Percentiles rank a stretch among this genome's conserved stretches.
Conservation (phyloP, 2,113 vertebrate genomes). For the Phyllostomus hastatus region DNA sequence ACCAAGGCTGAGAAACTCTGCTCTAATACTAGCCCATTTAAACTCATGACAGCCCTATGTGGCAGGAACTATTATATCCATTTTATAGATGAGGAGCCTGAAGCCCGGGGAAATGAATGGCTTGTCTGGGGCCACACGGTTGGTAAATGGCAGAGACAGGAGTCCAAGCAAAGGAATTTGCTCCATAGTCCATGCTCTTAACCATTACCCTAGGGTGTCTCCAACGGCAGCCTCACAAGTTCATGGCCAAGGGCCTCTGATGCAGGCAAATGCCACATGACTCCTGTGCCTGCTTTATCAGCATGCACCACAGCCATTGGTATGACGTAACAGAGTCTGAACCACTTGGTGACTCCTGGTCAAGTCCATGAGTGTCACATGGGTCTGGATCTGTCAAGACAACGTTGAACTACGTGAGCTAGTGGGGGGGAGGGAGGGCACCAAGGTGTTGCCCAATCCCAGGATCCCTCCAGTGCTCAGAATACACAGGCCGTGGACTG, state of each 20-base stretch:
- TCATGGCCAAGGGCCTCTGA: not conserved
- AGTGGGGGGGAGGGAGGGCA: not conserved
- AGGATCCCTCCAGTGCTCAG: not conserved
- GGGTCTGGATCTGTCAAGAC: not conserved
- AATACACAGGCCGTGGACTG: not conserved
- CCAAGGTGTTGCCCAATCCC: not conserved
- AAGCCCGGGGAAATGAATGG: not conserved
- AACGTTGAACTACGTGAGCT: not conserved
- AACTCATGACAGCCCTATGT: not conserved
- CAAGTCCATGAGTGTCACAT: accelerated
- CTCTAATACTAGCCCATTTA: not conserved
- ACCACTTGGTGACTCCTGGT: not conserved
- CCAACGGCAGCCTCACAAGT: not conserved
- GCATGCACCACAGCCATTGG: not conserved
- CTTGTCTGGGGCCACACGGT: not conserved
- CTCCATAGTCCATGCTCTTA: not conserved
- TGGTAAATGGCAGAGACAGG: not conserved
- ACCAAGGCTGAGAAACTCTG: not conserved
- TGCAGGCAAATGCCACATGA: not conserved
- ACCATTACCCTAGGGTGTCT: not conserved
- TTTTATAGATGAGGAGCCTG: not conserved
- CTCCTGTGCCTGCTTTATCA: not conserved
- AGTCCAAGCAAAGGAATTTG: not conserved
- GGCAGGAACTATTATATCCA: not conserved
- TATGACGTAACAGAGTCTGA: not conserved